phyloP scores from a whole-genome alignment of 1,140 invertebrate genomes.

The Agrilus planipennis region DNA sequence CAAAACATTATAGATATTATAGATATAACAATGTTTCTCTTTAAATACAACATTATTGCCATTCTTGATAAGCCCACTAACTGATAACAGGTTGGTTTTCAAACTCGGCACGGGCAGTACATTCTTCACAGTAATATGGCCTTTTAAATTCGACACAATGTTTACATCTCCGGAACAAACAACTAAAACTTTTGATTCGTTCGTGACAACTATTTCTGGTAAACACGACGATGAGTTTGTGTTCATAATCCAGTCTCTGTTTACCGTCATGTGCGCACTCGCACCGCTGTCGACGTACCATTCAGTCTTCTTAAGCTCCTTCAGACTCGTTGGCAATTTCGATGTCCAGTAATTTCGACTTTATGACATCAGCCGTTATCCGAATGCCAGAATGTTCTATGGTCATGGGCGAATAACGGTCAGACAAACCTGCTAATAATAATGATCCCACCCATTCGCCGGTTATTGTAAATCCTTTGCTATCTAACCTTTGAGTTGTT shows the following conservation, averaged over 20 bases:
- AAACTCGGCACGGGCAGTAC: background rate
- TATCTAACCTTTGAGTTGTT: background rate
- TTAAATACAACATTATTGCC: background rate
- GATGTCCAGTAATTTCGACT: background rate
- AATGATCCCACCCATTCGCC: background rate
- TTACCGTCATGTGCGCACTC: background rate
- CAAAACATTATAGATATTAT: background rate
- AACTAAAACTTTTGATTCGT: background rate
- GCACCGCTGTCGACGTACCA: background rate
- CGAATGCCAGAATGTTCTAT: too few species aligned
- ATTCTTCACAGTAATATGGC: background rate
- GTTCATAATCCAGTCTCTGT: background rate
- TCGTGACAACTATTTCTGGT: background rate
- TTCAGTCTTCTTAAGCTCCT: background rate
- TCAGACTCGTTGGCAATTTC: background rate
- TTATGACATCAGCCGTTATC: background rate
- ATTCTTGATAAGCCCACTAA: background rate
- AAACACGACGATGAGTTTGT: background rate
- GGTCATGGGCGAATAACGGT: too few species aligned
- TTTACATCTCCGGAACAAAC: background rate
- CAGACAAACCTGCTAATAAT: too few species aligned
- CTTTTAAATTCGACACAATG: background rate
- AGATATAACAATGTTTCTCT: background rate
- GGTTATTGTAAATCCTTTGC: background rate
- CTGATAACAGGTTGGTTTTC: background rate